These are phyloP conservation scores for Atta colombica DNA, from an alignment of 1,140 invertebrate species.

Conservation along the genomic window DNA sequence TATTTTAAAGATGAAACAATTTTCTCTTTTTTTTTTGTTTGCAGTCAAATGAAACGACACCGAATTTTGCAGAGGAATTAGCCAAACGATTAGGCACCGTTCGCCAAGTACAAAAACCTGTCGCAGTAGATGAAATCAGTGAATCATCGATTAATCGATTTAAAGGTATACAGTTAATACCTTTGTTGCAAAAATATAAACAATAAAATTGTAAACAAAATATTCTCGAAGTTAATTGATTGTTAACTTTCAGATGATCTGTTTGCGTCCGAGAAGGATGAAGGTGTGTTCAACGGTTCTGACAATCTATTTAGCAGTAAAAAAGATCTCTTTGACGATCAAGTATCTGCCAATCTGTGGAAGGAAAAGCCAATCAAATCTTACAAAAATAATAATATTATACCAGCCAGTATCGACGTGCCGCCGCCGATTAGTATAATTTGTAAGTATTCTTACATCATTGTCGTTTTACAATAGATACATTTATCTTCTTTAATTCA, in stretches of 20 bases:
- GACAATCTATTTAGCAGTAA: constrained; percentile 70
- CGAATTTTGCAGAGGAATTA: constrained; percentile 88
- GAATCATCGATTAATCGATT: constrained; percentile 80
- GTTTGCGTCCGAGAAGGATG: constrained; percentile 76
- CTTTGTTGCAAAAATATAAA: constrained; percentile 13
- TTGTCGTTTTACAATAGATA: not conserved
- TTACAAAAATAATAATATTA: constrained; percentile 80
- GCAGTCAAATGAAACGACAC: constrained; percentile 74
- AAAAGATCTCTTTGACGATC: constrained; percentile 78
- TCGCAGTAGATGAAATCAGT: constrained; percentile 70
- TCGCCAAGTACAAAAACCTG: constrained; percentile 77
- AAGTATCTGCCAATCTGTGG: constrained; percentile 75
- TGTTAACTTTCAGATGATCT: constrained; percentile 77
- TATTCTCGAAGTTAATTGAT: not conserved
- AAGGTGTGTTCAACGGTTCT: constrained; percentile 67
- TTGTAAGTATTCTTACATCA: constrained; percentile 73
- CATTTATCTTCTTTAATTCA: not conserved
- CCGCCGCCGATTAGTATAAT: constrained; percentile 83
- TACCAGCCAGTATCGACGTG: constrained; percentile 83
- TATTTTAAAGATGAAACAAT: not conserved
- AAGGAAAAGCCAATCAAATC: constrained; percentile 76
- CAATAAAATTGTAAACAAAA: constrained; percentile 1
- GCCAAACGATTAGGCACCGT: constrained; percentile 88
- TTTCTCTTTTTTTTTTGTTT: constrained; percentile 72
- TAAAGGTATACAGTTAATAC: constrained; percentile 75